These are phyloP conservation scores for Osmoderma eremita DNA, from an alignment of 2,888 invertebrate species.

Conservation along the genomic window DNA sequence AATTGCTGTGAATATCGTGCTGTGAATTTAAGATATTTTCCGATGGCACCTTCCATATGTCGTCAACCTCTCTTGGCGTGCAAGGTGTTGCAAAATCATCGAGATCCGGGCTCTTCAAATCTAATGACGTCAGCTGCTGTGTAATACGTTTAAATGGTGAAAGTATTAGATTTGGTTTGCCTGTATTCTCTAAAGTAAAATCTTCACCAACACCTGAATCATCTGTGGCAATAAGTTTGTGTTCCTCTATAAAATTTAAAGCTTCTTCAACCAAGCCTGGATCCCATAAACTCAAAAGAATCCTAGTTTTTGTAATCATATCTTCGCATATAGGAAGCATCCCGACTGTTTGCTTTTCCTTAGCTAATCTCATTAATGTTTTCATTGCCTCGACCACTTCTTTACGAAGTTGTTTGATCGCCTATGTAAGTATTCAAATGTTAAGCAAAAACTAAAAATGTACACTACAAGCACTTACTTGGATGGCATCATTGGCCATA, in stretches of 20 bases:
- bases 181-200: conserved; percentile 56
- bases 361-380: conserved; percentile 76
- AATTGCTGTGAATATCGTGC: conserved; percentile 51
- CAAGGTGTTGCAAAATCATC: conserved; percentile 77
- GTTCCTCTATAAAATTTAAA: conserved; percentile 82
- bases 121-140: conserved; percentile 78
- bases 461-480: conserved; percentile 57
- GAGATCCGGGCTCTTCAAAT: conserved; percentile 77
- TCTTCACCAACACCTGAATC: conserved; percentile 61
- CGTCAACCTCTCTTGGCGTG: conserved; percentile 71
- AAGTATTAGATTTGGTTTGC: conserved; percentile 60
- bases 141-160: conserved; percentile 82
- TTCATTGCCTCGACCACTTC: conserved; percentile 84
- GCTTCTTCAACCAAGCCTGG: conserved; percentile 87
- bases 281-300: conserved; percentile 86
- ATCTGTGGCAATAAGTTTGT: conserved; percentile 67
- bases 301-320: conserved; percentile 81
- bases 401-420: conserved; percentile 78
- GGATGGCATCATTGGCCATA: conserved; percentile 84
- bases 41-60: conserved; percentile 68
- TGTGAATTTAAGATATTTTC: conserved; percentile 44
- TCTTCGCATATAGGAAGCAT: conserved; percentile 82
- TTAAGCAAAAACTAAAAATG: conserved; percentile 2
- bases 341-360: conserved; percentile 77
- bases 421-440: conserved; percentile 57